Percentiles rank a stretch among this genome's conserved stretches.
These are phyloP conservation scores for Amphiprion ocellaris DNA, from an alignment of 2,113 vertebrate genomes.

Conservation along the genomic window DNA sequence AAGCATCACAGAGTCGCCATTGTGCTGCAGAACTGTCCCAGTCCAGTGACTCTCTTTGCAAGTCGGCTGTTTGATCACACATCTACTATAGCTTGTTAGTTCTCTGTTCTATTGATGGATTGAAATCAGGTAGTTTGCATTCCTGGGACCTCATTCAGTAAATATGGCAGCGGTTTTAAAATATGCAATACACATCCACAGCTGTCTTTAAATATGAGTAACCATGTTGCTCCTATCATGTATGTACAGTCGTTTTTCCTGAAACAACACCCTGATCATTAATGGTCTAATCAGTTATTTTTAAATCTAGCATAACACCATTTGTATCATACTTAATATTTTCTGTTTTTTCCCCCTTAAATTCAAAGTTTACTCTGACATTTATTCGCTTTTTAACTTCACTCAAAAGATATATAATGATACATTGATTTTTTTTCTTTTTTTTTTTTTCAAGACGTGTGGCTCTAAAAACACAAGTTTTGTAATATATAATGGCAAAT, in stretches of 20 bases:
- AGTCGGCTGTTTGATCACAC: slow-evolving; percentile 7
- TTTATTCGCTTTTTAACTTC: too few species aligned
- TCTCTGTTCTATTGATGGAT: slow-evolving; percentile 43
- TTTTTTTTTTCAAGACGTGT: too few species aligned
- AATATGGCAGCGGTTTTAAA: background rate
- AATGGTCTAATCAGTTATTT: slow-evolving; percentile 10
- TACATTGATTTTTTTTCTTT: too few species aligned
- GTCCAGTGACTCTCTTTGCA: background rate
- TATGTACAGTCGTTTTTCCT: background rate
- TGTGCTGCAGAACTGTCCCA: slow-evolving; percentile 23
- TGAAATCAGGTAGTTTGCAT: slow-evolving; percentile 37
- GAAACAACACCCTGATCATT: background rate
- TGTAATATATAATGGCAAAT: too few species aligned
- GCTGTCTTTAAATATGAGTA: background rate
- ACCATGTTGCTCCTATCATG: background rate
- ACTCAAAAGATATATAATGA: too few species aligned
- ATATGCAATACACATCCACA: background rate
- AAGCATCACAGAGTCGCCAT: slow-evolving; percentile 16
- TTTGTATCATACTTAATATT: background rate
- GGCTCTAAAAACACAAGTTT: too few species aligned
- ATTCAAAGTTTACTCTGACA: too few species aligned
- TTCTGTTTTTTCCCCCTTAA: background rate
- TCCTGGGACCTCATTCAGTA: slow-evolving; percentile 8
- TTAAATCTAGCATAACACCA: background rate
- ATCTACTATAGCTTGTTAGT: slow-evolving; percentile 20